Conservation (phyloP, 2,113 vertebrate species). For the Trematocara nigrifrons region DNA sequence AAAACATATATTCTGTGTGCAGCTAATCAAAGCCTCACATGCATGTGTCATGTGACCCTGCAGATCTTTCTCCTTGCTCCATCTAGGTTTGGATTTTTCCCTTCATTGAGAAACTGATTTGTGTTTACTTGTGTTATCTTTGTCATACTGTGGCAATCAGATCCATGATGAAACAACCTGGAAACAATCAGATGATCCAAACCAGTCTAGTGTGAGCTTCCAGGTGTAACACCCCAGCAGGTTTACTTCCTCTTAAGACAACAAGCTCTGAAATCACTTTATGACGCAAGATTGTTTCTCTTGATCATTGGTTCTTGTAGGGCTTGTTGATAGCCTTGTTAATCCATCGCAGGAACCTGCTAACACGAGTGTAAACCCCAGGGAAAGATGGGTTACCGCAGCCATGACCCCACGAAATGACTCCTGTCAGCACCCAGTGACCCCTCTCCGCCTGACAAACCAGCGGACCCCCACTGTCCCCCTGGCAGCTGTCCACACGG, state of each 20-base stretch:
- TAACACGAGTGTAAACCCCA: slow-evolving; percentile 84
- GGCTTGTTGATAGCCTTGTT: slow-evolving; percentile 66
- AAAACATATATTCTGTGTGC: background rate
- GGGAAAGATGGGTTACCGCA: slow-evolving; percentile 84
- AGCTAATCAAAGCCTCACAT: background rate
- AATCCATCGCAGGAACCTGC: slow-evolving; percentile 82
- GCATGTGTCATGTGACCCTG: background rate
- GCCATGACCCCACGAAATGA: slow-evolving; percentile 87
- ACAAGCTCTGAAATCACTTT: background rate
- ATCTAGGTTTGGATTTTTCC: background rate
- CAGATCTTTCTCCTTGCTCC: background rate
- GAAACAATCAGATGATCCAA: background rate
- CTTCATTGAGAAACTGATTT: background rate
- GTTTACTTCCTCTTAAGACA: background rate
- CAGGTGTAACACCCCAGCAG: background rate
- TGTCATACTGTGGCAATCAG: background rate
- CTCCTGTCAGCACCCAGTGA: slow-evolving; percentile 80
- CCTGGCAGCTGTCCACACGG: slow-evolving; percentile 86
- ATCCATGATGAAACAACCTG: background rate
- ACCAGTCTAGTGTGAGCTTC: background rate
- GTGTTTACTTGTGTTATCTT: background rate
- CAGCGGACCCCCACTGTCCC: slow-evolving; percentile 85
- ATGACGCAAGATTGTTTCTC: background rate
- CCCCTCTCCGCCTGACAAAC: slow-evolving; percentile 78
- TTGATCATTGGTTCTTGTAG: background rate